Percentiles rank a stretch among this genome's conserved stretches.
Conservation (phyloP, 2,113 vertebrate genomes). For the Ceyx melanurus region DNA sequence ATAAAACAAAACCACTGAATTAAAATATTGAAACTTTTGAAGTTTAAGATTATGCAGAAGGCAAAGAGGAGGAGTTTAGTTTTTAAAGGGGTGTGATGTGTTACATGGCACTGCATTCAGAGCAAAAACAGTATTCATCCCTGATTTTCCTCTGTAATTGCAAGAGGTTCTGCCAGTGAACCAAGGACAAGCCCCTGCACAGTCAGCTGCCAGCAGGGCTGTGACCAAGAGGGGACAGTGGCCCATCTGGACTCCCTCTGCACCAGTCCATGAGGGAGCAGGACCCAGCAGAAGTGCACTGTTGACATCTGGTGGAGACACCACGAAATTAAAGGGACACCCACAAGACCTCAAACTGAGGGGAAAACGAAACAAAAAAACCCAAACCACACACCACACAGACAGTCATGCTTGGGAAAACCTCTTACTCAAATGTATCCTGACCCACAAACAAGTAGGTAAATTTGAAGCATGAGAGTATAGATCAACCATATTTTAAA, state of each 20-base stretch:
- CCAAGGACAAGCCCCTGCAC: not conserved
- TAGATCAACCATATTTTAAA: not conserved
- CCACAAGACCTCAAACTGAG: not conserved
- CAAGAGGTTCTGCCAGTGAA: not conserved
- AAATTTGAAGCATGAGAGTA: not conserved
- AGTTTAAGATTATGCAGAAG: not conserved
- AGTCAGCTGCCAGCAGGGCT: not conserved
- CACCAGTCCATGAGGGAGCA: not conserved
- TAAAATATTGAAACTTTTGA: not conserved
- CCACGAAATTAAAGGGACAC: not conserved
- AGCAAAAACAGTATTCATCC: not conserved
- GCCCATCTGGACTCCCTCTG: not conserved
- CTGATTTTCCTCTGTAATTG: not conserved
- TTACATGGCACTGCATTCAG: not conserved
- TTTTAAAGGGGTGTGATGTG: not conserved
- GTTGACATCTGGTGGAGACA: constrained; percentile 64
- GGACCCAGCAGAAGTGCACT: not conserved
- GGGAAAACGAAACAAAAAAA: not conserved
- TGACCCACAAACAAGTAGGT: not conserved
- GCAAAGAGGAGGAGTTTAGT: not conserved
- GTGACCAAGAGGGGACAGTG: fast-evolving
- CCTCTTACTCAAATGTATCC: not conserved
- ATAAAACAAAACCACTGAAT: not conserved
- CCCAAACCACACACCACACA: not conserved
- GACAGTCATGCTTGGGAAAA: not conserved